Evolutionary conservation across 1,140 invertebrate genomes (phyloP), one percentile per base, ranked within the genome.

Genomic region (Eumeta japonica): DNA sequence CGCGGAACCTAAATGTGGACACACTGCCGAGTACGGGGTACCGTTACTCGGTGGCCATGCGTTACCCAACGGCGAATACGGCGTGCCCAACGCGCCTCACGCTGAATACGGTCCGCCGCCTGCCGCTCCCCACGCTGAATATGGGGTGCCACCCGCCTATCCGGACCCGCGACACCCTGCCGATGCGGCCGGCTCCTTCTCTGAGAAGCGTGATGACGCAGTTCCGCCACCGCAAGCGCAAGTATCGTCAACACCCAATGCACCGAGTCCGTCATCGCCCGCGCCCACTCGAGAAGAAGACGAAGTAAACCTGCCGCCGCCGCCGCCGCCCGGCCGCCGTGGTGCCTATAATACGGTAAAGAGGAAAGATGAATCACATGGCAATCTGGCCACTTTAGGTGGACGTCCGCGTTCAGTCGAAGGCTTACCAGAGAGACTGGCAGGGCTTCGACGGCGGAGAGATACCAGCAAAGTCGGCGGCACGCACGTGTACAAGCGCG

Each of bases 1-100:
- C 58, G 92, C 92, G 1, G 91, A 94, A 51, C 91, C 90, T 1
- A 91, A 92, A 72, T 93, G 89, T 62, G 82, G 83, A 20, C 67
- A 87, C 12, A 78, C 79, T 28, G 79, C 76, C 31, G 83, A 86
- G 46, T 90, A 89, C 38, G 86, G 85, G 15, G 81, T 82, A 14
- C 83, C 85, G 27, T 68, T 82, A 36, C 64, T 85, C 15, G 79
- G 80, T 18, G 81, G 80, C 17, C 80, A 71, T 48, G 70, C 58
- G 48, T 62, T 79, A 16, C 71, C 76, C 29, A 74, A 59, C 34
- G 82, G 84, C 29, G 84, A 87, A 58, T 89, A 88, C 51, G 85
- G 82, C 14, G 77, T 81, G 37, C 81, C 85, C 11, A 78, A 77
- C 48, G 79, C 80, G 45, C 75, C 70, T 40, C 77, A 81, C 32